These are phyloP conservation scores for human DNA, from an alignment of 2,113 vertebrate genomes.

Conservation along the genomic window DNA sequence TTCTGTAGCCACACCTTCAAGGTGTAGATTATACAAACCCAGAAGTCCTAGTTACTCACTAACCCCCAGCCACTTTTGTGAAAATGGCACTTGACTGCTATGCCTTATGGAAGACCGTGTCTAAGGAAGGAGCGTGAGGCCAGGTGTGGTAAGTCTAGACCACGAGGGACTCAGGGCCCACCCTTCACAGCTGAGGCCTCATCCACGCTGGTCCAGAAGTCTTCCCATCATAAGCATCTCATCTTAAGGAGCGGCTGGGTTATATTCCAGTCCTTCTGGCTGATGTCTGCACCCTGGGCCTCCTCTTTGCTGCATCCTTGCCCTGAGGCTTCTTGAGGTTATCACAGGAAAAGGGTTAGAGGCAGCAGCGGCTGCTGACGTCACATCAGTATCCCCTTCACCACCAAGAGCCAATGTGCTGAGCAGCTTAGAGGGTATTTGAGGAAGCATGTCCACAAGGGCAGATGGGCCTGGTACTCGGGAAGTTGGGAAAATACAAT, in stretches of 20 bases:
- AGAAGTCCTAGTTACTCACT: not conserved
- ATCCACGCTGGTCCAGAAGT: accelerated
- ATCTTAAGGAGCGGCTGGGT: not conserved
- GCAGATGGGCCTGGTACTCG: not conserved
- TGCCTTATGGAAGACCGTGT: not conserved
- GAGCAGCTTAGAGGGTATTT: not conserved
- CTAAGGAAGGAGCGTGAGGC: not conserved
- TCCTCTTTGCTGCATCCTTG: not conserved
- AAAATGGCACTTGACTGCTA: not conserved
- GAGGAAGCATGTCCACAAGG: not conserved
- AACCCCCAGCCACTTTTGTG: not conserved
- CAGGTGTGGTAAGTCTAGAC: not conserved
- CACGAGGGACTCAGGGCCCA: not conserved
- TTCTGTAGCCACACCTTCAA: not conserved
- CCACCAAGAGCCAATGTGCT: not conserved
- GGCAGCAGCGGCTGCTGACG: accelerated
- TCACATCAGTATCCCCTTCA: not conserved
- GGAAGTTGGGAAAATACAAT: not conserved
- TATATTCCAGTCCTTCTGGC: not conserved
- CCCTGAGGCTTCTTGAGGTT: not conserved
- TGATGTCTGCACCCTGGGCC: not conserved
- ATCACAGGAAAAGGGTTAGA: not conserved
- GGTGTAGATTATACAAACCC: not conserved
- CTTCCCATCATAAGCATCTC: not conserved
- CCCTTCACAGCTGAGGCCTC: not conserved